These are phyloP conservation scores for Bungarus multicinctus DNA, from an alignment of 2,113 vertebrate species.

Conservation along the genomic window DNA sequence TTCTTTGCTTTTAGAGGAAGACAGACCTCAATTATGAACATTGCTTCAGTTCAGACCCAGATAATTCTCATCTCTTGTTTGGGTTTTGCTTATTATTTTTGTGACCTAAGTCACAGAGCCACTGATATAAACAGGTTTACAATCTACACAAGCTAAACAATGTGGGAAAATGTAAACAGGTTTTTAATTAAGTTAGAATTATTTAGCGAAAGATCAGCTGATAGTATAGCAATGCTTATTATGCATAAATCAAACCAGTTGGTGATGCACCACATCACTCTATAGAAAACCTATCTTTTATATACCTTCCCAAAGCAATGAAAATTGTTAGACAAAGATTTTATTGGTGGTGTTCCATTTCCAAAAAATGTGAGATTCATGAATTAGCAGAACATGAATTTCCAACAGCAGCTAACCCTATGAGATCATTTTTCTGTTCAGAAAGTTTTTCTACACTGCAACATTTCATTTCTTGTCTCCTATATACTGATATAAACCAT, in stretches of 20 bases:
- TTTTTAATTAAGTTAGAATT: neutral
- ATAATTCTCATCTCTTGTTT: neutral
- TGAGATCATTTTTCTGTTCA: neutral
- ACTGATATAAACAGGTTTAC: neutral
- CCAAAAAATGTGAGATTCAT: neutral
- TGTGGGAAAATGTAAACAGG: neutral
- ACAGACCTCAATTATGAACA: neutral
- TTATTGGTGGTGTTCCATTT: neutral
- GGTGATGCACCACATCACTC: neutral
- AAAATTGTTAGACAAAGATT: neutral
- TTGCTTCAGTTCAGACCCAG: neutral
- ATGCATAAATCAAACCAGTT: neutral
- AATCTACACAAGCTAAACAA: neutral
- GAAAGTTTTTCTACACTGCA: neutral
- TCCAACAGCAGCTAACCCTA: neutral
- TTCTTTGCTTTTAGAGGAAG: neutral
- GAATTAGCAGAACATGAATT: neutral
- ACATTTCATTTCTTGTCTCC: neutral
- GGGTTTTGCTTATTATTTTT: neutral
- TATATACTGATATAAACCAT: neutral
- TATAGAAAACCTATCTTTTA: neutral
- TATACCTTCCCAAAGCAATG: neutral
- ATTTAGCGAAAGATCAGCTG: neutral
- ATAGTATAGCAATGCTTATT: neutral
- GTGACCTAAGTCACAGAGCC: neutral